Evolutionary conservation across 2,113 vertebrate genomes (phyloP), one percentile per base, ranked within the genome.

Genomic region (Sterrhoptilus dennistouni): DNA sequence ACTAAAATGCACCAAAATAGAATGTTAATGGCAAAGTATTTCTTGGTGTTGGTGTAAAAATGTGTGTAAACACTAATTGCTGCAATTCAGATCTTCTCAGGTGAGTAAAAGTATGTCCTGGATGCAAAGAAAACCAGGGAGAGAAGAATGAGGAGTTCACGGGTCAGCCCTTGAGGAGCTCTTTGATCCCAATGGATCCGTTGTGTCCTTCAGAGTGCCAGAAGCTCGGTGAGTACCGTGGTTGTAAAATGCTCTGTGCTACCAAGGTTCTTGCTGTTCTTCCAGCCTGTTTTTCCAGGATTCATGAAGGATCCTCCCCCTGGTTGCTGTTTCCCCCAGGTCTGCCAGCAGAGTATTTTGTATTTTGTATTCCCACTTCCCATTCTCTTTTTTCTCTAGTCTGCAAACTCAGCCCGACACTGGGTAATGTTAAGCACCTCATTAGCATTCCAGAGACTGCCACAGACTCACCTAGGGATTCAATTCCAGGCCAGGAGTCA

Each of bases 391-490:
- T 85, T 84, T 38, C 49, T 82, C 36, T 11, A 22, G 31, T 42
- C 36, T 44, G 57, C 57, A 79, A 78, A 69, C 36, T 76, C 77
- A 82, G 57, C 65, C 45, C 25, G 29, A 54, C 2, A 3, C 69
- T 75, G 75, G 72, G 6, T 84, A 45, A 72, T 22, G 42, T 53
- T 79, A 53, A 87, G 3, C 56, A 47, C 22, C 74, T 82, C 65
- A 82, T 96, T 61, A 95, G 28, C 70, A 95, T 96, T 91, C 94
- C 60, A 52, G 81, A 81, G 40, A 2, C 25, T 53, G 31, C 49
- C 83, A 49, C 25, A n/a, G 66, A 27, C 74, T 83, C 84, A 94
- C 83, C 91, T 35, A 29, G 84, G 87, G 87, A 94, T 93, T 95
- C 70, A 6, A 33, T 72, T 91, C 91, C 83, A 49, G 66, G 65